These are phyloP conservation scores for Megaceryle torquata DNA, from an alignment of 2,113 vertebrate genomes.

Conservation along the genomic window DNA sequence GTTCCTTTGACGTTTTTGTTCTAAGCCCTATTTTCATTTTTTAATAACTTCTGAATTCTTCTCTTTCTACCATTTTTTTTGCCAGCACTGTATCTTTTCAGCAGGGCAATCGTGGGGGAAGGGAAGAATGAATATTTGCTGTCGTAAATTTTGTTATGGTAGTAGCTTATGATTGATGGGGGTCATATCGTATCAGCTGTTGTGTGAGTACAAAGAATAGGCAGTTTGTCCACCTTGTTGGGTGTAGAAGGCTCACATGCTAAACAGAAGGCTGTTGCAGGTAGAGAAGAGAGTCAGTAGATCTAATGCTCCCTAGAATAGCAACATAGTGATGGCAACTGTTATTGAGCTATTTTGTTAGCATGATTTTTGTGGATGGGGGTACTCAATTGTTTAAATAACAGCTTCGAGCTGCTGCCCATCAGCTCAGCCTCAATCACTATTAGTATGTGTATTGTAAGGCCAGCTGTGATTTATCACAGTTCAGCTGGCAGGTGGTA, in stretches of 20 bases:
- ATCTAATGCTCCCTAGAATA: neutral
- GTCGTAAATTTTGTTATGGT: neutral
- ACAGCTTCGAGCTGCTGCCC: neutral
- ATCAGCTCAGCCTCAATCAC: neutral
- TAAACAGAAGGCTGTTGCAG: neutral
- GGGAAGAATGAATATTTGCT: neutral
- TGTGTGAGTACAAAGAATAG: neutral
- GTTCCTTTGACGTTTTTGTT: neutral
- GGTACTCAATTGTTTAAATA: neutral
- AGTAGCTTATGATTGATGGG: neutral
- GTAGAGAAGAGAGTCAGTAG: neutral
- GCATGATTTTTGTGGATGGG: neutral
- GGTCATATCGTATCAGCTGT: neutral
- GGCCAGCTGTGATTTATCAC: conserved; percentile 44
- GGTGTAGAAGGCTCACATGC: neutral
- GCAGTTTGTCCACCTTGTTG: neutral
- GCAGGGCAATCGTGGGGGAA: neutral
- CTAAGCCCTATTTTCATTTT: neutral
- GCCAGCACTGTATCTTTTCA: neutral
- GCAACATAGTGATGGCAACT: neutral
- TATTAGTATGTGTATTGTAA: neutral
- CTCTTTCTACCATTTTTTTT: neutral
- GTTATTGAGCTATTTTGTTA: neutral
- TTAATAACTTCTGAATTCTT: neutral
- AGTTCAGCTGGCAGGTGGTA: conserved; percentile 34